These are phyloP conservation scores for Ochlodes sylvanus DNA, from an alignment of 2,888 invertebrate genomes.

Conservation along the genomic window DNA sequence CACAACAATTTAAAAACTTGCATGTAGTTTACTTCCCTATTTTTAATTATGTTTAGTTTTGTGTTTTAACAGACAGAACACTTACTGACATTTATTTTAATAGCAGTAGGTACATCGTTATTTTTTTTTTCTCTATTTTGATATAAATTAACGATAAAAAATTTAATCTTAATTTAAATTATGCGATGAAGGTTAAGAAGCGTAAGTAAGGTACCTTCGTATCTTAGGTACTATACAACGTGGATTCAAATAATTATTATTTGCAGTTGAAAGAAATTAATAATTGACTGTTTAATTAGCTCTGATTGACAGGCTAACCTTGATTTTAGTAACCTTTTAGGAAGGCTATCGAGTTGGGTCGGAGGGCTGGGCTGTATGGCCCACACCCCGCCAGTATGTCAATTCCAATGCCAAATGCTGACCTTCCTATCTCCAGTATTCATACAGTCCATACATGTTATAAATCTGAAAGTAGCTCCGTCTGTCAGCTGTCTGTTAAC, in stretches of 20 bases:
- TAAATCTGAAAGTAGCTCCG: background rate
- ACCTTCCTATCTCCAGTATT: constrained; percentile 2
- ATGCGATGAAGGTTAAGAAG: background rate
- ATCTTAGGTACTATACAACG: no score
- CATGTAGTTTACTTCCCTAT: no score
- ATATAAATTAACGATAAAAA: no score
- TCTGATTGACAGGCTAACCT: constrained; percentile 2
- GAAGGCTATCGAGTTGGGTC: background rate
- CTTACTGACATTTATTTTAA: no score
- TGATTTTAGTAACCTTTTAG: constrained; percentile 1
- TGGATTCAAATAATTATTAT: no score
- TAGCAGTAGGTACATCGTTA: no score
- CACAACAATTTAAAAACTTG: no score
- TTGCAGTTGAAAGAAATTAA: background rate
- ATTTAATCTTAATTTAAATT: no score
- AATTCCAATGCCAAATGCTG: background rate
- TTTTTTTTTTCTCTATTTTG: no score
- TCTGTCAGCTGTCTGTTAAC: background rate
- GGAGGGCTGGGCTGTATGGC: background rate
- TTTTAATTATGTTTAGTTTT: no score
- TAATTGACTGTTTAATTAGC: constrained; percentile 1
- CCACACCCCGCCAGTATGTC: background rate
- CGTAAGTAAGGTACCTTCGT: no score
- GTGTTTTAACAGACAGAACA: no score
- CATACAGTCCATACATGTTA: background rate